Evolutionary conservation across 2,888 invertebrate genomes (phyloP).

Genomic region (Andrena trimmerana): DNA sequence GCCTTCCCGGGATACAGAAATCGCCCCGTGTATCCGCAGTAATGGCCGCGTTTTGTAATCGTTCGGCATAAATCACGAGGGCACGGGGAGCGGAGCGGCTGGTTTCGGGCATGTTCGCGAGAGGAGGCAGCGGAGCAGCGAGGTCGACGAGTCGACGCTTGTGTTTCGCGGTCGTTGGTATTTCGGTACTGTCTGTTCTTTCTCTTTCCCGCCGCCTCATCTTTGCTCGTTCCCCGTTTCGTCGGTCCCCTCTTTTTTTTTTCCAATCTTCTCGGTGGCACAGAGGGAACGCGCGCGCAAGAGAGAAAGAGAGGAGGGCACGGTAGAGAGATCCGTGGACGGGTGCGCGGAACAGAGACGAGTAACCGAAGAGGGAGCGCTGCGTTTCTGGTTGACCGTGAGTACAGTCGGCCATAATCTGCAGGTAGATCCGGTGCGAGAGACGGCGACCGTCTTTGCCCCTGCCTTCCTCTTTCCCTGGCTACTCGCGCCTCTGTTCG

Average conservation of each 20-base stretch:
- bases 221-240: conserved; percentile 49
- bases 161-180: conserved; percentile 77
- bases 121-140: conserved; percentile 28
- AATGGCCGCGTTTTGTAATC: conserved; percentile 42
- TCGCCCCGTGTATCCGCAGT: conserved; percentile 5
- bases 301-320: neutral
- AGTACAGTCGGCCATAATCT: conserved; percentile 71
- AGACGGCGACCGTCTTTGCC: conserved; percentile 32
- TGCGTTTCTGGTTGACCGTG: conserved; percentile 69
- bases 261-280: neutral
- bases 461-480: conserved; percentile 11
- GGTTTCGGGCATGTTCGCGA: conserved; percentile 28
- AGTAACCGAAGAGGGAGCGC: conserved; percentile 25
- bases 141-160: conserved; percentile 65
- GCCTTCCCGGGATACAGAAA: conserved; percentile 17
- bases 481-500: conserved; percentile 2
- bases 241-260: conserved; percentile 21
- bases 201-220: conserved; percentile 33
- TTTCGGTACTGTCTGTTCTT: conserved; percentile 68
- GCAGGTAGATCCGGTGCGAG: conserved; percentile 67
- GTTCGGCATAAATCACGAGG: conserved; percentile 29
- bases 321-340: neutral
- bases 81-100: conserved; percentile 8
- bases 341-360: conserved; percentile 15
- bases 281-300: neutral